Evolutionary conservation across 2,797 vertebrate genomes (phyloP).

Genomic region (Esox masquinongy): DNA sequence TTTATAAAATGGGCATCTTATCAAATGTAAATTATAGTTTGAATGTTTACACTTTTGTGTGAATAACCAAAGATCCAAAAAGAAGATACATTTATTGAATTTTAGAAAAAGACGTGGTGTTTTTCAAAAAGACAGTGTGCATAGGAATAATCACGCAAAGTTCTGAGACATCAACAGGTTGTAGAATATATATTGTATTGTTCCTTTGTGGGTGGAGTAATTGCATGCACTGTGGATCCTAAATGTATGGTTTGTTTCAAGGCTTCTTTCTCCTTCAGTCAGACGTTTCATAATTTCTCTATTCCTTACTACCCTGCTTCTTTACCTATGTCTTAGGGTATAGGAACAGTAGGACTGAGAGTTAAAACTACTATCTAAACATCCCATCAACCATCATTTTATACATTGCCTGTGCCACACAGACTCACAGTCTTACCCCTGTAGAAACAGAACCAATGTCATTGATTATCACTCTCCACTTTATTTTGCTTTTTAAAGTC

Average conservation of each 20-base stretch:
- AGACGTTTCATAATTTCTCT: background rate
- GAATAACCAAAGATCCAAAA: no score
- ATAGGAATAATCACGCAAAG: no score
- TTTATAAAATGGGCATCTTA: no score
- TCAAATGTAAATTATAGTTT: no score
- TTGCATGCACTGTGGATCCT: background rate
- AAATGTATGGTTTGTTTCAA: background rate
- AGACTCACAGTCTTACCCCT: background rate
- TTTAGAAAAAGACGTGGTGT: no score
- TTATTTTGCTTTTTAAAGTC: slow-evolving; percentile 3
- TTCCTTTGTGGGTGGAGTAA: no score
- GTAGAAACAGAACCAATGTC: slow-evolving; percentile 14
- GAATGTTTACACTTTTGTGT: no score
- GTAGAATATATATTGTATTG: no score
- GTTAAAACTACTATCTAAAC: slow-evolving; percentile 36
- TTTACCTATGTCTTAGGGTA: background rate
- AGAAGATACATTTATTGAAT: no score
- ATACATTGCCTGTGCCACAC: slow-evolving; percentile 11
- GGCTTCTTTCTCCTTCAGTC: background rate
- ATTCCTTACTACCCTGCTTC: background rate
- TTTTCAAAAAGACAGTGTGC: no score
- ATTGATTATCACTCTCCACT: background rate
- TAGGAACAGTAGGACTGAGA: slow-evolving; percentile 9
- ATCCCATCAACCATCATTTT: slow-evolving; percentile 19
- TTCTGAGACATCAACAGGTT: no score